Evolutionary conservation across 1,140 invertebrate species (phyloP).

Genomic region (Doryteuthis pealeii): DNA sequence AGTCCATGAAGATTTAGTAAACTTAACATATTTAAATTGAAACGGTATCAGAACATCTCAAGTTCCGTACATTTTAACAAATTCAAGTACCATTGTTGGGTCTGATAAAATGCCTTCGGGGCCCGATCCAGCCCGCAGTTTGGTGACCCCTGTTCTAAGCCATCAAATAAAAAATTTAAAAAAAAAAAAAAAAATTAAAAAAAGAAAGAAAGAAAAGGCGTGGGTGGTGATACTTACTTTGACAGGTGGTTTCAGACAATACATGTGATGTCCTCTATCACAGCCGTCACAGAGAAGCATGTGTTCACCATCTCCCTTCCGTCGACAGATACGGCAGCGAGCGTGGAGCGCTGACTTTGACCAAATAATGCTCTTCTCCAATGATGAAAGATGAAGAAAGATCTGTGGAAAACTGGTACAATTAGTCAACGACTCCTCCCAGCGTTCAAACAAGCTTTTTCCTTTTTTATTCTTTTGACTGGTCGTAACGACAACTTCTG

Average conservation of each 20-base stretch:
- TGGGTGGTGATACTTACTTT: conserved; percentile 36
- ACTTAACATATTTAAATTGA: no score
- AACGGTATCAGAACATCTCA: no score
- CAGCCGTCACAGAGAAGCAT: conserved; percentile 93
- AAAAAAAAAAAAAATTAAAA: no score
- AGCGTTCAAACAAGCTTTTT: conserved; percentile 67
- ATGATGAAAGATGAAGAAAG: conserved; percentile 67
- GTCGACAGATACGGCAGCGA: conserved; percentile 80
- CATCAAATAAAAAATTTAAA: no score
- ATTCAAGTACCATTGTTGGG: no score
- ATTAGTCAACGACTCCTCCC: conserved; percentile 84
- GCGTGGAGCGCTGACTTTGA: conserved; percentile 73
- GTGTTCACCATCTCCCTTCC: conserved; percentile 81
- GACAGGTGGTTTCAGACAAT: conserved; percentile 90
- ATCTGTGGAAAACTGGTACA: conserved; percentile 78
- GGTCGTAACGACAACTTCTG: background rate
- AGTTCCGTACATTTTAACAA: no score
- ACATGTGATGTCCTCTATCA: conserved; percentile 89
- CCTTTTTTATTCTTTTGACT: conserved; percentile 4
- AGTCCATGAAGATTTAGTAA: no score
- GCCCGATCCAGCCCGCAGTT: no score
- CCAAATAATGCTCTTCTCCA: conserved; percentile 63
- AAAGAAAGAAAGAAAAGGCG: no score
- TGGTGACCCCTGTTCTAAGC: no score
- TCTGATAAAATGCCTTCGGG: no score